Conservation (phyloP, 1,140 invertebrate species). For the Limonius californicus region DNA sequence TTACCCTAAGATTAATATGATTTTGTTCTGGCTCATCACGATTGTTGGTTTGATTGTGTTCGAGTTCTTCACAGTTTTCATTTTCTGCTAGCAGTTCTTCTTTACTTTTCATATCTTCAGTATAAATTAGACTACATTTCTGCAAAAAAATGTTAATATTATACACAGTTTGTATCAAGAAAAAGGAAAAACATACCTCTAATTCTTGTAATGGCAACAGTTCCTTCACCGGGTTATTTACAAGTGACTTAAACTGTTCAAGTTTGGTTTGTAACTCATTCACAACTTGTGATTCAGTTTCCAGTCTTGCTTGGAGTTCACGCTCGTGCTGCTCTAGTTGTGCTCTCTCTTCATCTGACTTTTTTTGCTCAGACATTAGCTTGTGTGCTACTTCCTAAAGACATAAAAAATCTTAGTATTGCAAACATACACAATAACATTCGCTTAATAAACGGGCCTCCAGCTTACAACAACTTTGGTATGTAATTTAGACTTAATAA, state of each 20-base stretch:
- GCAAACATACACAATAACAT: too few species aligned
- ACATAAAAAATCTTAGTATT: too few species aligned
- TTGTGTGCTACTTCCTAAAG: constrained; percentile 49
- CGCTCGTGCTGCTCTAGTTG: constrained; percentile 30
- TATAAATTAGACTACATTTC: constrained; percentile 27
- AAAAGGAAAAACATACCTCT: constrained; percentile 14
- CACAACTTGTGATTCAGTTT: constrained; percentile 16
- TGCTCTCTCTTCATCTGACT: constrained; percentile 44
- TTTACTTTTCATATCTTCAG: constrained; percentile 37
- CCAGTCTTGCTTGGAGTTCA: constrained; percentile 31
- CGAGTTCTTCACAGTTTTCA: constrained; percentile 22
- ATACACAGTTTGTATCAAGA: background rate
- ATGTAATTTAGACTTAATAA: too few species aligned
- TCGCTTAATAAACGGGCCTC: too few species aligned
- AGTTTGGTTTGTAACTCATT: constrained; percentile 18
- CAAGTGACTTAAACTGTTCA: constrained; percentile 12
- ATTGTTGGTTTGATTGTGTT: constrained; percentile 16
- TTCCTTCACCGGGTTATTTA: constrained; percentile 5
- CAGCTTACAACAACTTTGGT: too few species aligned
- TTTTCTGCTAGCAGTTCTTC: constrained; percentile 38
- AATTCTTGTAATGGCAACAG: constrained; percentile 14
- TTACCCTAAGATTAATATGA: constrained; percentile 39
- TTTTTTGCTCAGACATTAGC: constrained; percentile 49
- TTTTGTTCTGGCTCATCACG: constrained; percentile 26
- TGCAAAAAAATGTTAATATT: too few species aligned